Base-by-base conservation (phyloP, 2,888 invertebrate species). In the Rhopalosiphum nymphaeae region DNA sequence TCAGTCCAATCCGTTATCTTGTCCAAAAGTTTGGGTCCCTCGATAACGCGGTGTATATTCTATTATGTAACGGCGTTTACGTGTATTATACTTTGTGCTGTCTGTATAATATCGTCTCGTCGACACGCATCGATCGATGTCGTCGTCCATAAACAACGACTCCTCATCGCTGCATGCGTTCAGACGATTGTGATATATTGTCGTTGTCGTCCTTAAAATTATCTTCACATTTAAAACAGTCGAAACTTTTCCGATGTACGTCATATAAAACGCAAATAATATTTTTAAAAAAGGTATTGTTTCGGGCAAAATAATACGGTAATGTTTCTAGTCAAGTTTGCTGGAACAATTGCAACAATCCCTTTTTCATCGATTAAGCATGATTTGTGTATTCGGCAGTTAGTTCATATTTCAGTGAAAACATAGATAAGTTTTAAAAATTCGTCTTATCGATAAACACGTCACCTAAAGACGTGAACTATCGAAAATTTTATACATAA, bases 401-500 rank as follows among this genome's bases (percentile, higher is more conserved):
- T 10, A 49, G 49, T 53, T 53, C 1, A 13, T 49, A 9, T 49
- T 49, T 49, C 49, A 13, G 49, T 49, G 11, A 49, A 10, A 49
- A 49, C 53, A 53, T 53, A 53, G 0, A n/a, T 11, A 10, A n/a
- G 13, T 67, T 67, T 67, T 4, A 1, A 67, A 67, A n/a, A 67
- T n/a, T 16, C 1, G 5, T n/a, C 67, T 5, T 4, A 57, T 25
- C 7, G 57, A 57, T 57, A 26, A 26, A 57, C 10, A 49, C 57
- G 11, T n/a, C 3, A 3, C 0, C 10, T 61, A 67, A 67, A 13
- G n/a, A 1, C 13, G 13, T n/a, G n/a, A 13, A 29, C 11, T 0
- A 29, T 13, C 4, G 4, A 29, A 61, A 61, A 61, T 3, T 3
- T 0, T n/a, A 61, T 5, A n/a, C 4, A n/a, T 5, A 0, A 4